These are phyloP conservation scores for Noctua janthe DNA, from an alignment of 2,888 invertebrate species.

Conservation along the genomic window DNA sequence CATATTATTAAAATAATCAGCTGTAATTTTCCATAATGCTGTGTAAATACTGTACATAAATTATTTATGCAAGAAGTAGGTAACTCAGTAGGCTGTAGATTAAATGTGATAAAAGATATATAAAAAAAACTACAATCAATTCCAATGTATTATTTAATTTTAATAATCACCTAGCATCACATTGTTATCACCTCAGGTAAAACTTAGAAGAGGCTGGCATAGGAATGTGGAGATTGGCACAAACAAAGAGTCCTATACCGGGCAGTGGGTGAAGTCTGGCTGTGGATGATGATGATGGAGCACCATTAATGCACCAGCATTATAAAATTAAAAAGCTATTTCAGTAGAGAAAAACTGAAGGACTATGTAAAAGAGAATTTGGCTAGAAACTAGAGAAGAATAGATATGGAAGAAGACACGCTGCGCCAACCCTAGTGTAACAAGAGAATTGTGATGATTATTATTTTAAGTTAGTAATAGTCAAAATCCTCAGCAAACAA, in stretches of 20 bases:
- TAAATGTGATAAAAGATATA: conserved; percentile 69
- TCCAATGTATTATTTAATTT: neutral
- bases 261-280: too few relatives aligned
- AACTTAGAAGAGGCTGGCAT: neutral
- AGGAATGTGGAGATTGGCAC: neutral
- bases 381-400: neutral
- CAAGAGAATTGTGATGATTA: too few relatives aligned
- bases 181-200: neutral
- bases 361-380: too few relatives aligned
- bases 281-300: too few relatives aligned
- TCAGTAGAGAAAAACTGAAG: too few relatives aligned
- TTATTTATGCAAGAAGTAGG: conserved; percentile 41
- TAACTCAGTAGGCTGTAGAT: conserved; percentile 61
- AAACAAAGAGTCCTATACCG: too few relatives aligned
- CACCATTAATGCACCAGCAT: too few relatives aligned
- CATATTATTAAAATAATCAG: conserved; percentile 21
- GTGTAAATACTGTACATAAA: conserved; percentile 81
- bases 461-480: too few relatives aligned
- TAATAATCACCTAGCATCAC: neutral
- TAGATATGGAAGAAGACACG: neutral
- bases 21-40: conserved; percentile 47
- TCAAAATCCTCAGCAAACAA: too few relatives aligned
- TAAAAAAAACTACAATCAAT: conserved; percentile 25
- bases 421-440: neutral
- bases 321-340: too few relatives aligned